These are phyloP conservation scores for Syrista parreyssii DNA, from an alignment of 2,888 invertebrate species.

Conservation along the genomic window DNA sequence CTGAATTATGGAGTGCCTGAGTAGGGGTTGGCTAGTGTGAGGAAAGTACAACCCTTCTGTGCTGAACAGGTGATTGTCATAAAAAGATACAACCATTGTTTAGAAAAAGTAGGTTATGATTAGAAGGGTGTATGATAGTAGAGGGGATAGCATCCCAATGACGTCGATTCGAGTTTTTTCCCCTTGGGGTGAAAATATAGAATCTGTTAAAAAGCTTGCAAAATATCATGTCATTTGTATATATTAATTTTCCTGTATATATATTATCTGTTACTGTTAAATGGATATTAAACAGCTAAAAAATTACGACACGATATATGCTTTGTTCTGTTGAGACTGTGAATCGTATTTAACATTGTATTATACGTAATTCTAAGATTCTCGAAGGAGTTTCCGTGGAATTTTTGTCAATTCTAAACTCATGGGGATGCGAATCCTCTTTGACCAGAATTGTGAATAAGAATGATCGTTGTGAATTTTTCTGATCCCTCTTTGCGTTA, in stretches of 20 bases:
- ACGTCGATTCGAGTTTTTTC: no score
- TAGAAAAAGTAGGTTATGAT: no score
- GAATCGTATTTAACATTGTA: background rate
- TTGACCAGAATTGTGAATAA: background rate
- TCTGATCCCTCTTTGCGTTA: slow-evolving; percentile 56
- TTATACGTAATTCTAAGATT: background rate
- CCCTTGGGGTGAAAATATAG: no score
- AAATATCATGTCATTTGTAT: background rate
- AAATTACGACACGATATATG: background rate
- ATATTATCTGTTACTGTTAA: background rate
- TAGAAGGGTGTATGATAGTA: background rate
- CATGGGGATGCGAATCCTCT: background rate
- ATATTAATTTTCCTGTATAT: background rate
- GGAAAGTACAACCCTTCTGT: background rate
- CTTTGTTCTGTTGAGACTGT: background rate
- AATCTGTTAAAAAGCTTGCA: background rate
- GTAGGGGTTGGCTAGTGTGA: background rate
- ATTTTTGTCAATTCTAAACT: background rate
- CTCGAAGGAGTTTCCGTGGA: background rate
- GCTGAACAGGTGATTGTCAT: background rate
- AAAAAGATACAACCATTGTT: no score
- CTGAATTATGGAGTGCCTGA: background rate
- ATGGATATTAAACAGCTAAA: background rate
- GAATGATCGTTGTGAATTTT: background rate
- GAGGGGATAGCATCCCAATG: background rate